phyloP scores from a whole-genome alignment of 2,888 invertebrate genomes.

The Sussaba pulchella region DNA sequence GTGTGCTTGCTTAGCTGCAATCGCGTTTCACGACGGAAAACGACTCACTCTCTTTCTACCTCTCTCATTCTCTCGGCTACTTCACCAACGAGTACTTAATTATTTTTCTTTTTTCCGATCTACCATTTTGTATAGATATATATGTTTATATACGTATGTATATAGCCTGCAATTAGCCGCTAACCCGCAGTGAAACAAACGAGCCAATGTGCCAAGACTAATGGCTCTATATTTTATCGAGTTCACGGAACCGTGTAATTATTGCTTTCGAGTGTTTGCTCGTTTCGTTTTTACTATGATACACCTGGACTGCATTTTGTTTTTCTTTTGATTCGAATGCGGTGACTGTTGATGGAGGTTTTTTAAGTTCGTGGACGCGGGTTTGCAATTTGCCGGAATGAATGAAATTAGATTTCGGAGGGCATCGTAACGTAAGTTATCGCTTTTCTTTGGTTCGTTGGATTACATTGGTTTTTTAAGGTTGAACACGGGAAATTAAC shows the following conservation, averaged over 20 bases:
- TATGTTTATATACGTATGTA: too few species aligned
- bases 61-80: neutral
- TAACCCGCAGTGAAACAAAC: constrained; percentile 56
- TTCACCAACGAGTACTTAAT: neutral
- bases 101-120: neutral
- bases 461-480: too few species aligned
- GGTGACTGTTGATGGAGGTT: neutral
- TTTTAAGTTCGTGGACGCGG: too few species aligned
- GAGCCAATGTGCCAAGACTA: constrained; percentile 57
- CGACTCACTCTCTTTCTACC: neutral
- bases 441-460: too few species aligned
- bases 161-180: constrained; percentile 53
- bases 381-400: too few species aligned
- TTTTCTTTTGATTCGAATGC: too few species aligned
- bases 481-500: too few species aligned
- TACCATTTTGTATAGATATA: neutral
- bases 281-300: neutral
- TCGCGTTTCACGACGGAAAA: too few species aligned
- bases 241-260: constrained; percentile 44
- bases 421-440: too few species aligned
- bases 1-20: too few species aligned
- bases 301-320: constrained; percentile 10
- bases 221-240: constrained; percentile 49
- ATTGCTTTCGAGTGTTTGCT: constrained; percentile 13
- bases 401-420: too few species aligned